These are phyloP conservation scores for Scaptomyza reducta DNA, from an alignment of 2,888 invertebrate species.

Conservation along the genomic window DNA sequence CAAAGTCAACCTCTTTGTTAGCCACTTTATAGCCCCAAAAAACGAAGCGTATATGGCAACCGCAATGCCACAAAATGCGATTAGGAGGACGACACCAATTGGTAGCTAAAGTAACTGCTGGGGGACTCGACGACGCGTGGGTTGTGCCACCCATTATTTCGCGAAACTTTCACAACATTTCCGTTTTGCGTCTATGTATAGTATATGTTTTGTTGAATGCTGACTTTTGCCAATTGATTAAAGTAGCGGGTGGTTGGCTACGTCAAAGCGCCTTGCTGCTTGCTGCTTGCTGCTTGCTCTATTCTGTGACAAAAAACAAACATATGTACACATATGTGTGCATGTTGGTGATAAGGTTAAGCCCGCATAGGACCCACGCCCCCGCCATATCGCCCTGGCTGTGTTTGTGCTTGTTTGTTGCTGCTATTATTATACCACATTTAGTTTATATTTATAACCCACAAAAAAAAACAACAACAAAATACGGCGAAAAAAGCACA, in stretches of 20 bases:
- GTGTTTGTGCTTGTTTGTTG: slow-evolving; percentile 20
- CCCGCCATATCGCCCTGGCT: slow-evolving; percentile 37
- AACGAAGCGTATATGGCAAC: slow-evolving; percentile 24
- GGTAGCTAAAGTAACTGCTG: slow-evolving; percentile 19
- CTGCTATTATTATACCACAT: slow-evolving; percentile 63
- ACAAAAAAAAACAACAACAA: not conserved
- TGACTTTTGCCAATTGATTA: slow-evolving; percentile 44
- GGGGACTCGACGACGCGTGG: slow-evolving; percentile 35
- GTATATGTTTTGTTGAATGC: slow-evolving; percentile 11
- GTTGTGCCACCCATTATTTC: slow-evolving; percentile 39
- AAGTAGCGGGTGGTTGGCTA: slow-evolving; percentile 62
- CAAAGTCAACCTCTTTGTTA: slow-evolving; percentile 50
- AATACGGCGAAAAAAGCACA: slow-evolving; percentile 11
- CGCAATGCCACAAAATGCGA: slow-evolving; percentile 52
- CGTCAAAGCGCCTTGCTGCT: slow-evolving; percentile 58
- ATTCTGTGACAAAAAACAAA: slow-evolving; percentile 22
- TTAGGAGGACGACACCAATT: slow-evolving; percentile 46
- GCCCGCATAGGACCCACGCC: slow-evolving; percentile 65
- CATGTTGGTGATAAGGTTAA: slow-evolving; percentile 60
- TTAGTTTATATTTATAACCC: slow-evolving; percentile 61
- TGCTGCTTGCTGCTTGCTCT: too few species aligned
- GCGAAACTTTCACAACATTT: slow-evolving; percentile 59
- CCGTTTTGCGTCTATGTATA: slow-evolving; percentile 34
- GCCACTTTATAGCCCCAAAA: slow-evolving; percentile 14
- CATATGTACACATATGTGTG: slow-evolving; percentile 1